phyloP scores from a whole-genome alignment of 2,113 vertebrate species.

The cattle (Bos taurus) region ARS-UCD2.0 NC_037339.1:55253501-55254000 shows the following conservation, averaged over 20 bases:
- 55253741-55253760: neutral
- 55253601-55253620: neutral
- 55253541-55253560: neutral
- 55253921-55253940: neutral
- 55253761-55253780: slow-evolving; percentile 18
- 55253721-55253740: neutral
- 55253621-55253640: neutral
- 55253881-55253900: slow-evolving; percentile 56
- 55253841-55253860: slow-evolving; percentile 24
- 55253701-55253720: neutral
- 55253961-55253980: slow-evolving; percentile 62
- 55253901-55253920: slow-evolving; percentile 20
- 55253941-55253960: slow-evolving; percentile 46
- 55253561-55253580: neutral
- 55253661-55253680: neutral
- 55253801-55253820: slow-evolving; percentile 39
- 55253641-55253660: neutral
- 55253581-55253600: neutral
- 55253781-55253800: neutral
- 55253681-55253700: neutral
- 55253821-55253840: slow-evolving; percentile 62
- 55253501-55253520: neutral
- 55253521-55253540: neutral
- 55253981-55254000: slow-evolving; percentile 49
- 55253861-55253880: slow-evolving; percentile 26